Evolutionary conservation across 2,797 vertebrate genomes (phyloP).

Genomic region (Lacerta bilineata): DNA sequence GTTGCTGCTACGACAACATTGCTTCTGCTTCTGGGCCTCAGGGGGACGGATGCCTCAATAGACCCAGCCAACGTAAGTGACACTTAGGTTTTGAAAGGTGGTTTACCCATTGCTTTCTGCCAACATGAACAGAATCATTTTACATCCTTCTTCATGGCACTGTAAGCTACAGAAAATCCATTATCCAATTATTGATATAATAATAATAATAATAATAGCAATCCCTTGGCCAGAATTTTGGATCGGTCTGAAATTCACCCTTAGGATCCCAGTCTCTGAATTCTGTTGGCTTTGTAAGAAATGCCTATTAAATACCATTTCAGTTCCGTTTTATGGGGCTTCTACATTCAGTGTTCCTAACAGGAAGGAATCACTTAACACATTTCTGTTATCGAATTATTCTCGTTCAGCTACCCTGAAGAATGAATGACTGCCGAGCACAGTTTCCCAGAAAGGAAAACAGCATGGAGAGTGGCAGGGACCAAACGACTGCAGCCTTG

Average conservation of each 20-base stretch:
- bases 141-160: neutral
- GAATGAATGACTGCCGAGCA: neutral
- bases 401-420: constrained; percentile 6
- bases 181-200: too few species aligned
- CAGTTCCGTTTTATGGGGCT: neutral
- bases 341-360: neutral
- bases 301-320: constrained; percentile 5
- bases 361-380: neutral
- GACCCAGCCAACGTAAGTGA: constrained; percentile 85
- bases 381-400: constrained; percentile 5
- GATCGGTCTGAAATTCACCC: neutral
- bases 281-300: constrained; percentile 5
- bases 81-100: constrained; percentile 42
- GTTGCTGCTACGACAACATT: constrained; percentile 92
- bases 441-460: constrained; percentile 6
- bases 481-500: neutral
- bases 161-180: neutral
- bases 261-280: neutral
- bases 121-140: neutral
- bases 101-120: neutral
- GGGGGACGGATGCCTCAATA: constrained; percentile 88
- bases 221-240: neutral
- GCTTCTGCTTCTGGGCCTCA: constrained; percentile 85
- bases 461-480: neutral
- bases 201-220: too few species aligned